Conservation (phyloP, 1,140 invertebrate species). For the Macrocentrus cingulum region DNA sequence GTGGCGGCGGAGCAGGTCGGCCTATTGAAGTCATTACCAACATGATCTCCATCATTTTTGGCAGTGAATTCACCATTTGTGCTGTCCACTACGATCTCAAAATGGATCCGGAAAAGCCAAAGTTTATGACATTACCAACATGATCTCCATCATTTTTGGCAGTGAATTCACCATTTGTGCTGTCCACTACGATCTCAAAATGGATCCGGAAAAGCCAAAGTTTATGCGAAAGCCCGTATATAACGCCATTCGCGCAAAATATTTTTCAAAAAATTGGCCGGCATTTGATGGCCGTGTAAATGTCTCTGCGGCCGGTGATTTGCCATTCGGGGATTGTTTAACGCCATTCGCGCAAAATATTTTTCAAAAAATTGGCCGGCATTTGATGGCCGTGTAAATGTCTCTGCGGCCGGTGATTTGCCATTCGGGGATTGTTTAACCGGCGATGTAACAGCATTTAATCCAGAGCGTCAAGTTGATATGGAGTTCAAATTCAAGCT, state of each 20-base stretch:
- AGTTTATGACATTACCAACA: no score
- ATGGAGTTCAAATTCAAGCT: conserved; percentile 63
- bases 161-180: no score
- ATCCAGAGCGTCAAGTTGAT: conserved; percentile 53
- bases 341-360: conserved; percentile 36
- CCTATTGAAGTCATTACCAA: conserved; percentile 60
- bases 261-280: conserved; percentile 50
- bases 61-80: conserved; percentile 43
- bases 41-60: conserved; percentile 60
- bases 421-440: conserved; percentile 43
- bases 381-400: conserved; percentile 73
- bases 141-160: no score
- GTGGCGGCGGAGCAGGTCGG: conserved; percentile 52
- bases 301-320: conserved; percentile 56
- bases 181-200: conserved; percentile 60
- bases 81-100: conserved; percentile 62
- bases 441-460: conserved; percentile 29
- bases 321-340: conserved; percentile 40
- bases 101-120: conserved; percentile 59
- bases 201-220: conserved; percentile 59
- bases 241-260: conserved; percentile 35
- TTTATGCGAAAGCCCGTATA: conserved; percentile 51
- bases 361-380: conserved; percentile 59
- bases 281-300: conserved; percentile 77
- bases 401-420: conserved; percentile 57